Conservation (phyloP, 2,113 vertebrate genomes). For the Bubo blakistoni region DNA sequence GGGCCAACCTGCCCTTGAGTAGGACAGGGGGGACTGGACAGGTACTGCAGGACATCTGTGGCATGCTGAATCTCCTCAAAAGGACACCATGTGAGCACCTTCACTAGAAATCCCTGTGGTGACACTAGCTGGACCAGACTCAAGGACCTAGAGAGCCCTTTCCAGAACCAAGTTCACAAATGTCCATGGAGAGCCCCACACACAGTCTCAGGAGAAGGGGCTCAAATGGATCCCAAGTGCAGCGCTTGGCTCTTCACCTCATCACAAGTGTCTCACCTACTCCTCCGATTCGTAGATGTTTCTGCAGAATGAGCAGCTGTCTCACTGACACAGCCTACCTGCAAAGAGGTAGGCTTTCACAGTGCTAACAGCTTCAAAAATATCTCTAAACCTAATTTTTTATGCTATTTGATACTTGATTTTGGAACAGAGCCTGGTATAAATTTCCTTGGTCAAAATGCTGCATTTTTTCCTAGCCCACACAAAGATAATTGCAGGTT, state of each 20-base stretch:
- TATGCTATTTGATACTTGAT: not conserved
- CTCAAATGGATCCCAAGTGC: not conserved
- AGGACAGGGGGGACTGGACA: no score
- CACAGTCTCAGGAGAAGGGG: not conserved
- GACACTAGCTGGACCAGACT: not conserved
- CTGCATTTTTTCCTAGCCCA: not conserved
- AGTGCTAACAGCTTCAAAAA: not conserved
- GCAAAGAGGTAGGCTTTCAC: not conserved
- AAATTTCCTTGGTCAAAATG: not conserved
- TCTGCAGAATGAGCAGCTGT: not conserved
- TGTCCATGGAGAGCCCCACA: not conserved
- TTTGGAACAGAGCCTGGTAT: not conserved
- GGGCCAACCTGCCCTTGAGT: not conserved
- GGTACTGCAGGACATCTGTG: not conserved
- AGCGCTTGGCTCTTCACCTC: not conserved
- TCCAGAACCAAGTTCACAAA: not conserved
- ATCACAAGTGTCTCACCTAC: not conserved
- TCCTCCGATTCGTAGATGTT: not conserved
- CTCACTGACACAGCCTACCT: not conserved
- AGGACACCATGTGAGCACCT: not conserved
- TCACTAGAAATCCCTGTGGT: not conserved
- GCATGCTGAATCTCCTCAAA: not conserved
- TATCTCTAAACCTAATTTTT: not conserved
- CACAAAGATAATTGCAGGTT: not conserved
- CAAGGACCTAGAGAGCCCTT: rapidly evolving